Base-by-base conservation (phyloP, 2,797 vertebrate genomes). In the Enteromius viviparus region DNA sequence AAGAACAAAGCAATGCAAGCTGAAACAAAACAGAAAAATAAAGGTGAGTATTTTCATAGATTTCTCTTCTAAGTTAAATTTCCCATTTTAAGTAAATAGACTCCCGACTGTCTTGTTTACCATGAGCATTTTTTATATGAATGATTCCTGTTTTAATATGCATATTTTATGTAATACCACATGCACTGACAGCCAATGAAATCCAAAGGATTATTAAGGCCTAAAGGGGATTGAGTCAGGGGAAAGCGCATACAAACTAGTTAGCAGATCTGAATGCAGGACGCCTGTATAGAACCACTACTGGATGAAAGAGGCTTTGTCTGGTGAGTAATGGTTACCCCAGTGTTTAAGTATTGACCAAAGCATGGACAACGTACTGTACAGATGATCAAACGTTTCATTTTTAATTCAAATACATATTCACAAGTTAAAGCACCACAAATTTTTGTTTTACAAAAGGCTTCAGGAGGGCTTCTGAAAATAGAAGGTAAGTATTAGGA, bases 201-300 rank as follows among this genome's bases (percentile, higher is more conserved):
- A 90, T 78, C 87, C 88, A 89, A 88, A 89, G 92, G 93, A 94
- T 95, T 93, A 94, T 76, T 88, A 49, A 86, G 86, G 77, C 86
- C 88, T 82, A 91, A 92, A 93, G 89, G 88, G 91, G 92, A 91
- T 94, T 93, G 90, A 88, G 90, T 91, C 86, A 89, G 87, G 86
- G 83, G 87, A 90, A 88, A 88, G 87, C 80, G 83, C 89, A 83
- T 12, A 77, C 86, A 85, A 85, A 7, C 76, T 83, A 82, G 88
- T 91, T 88, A 88, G 89, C 87, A 91, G 87, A 92, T 91, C 90
- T 88, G 82, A 82, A 64, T 26, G 85, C 87, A 79, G 47, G 69
- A n/a, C 72, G 55, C 60, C 65, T 68, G 40, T 21, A 62, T 26
- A 29, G 60, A 62, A 72, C n/a, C 71, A 82, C 53, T 58, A 74